phyloP scores from a whole-genome alignment of 2,113 vertebrate genomes.

The Urocitellus parryii region DNA sequence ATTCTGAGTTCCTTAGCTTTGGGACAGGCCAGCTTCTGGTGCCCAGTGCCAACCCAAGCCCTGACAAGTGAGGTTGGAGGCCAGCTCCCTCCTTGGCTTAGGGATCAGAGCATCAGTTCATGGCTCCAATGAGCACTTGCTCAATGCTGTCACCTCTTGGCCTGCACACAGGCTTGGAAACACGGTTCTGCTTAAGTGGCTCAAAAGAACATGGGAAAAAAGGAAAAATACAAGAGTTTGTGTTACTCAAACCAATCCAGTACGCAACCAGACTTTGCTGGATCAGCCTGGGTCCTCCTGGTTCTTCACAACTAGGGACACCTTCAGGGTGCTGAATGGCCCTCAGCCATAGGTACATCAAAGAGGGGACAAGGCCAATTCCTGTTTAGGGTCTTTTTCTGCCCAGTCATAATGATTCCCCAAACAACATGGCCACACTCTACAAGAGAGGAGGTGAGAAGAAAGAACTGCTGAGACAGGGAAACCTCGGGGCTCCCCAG shows the following conservation, averaged over 20 bases:
- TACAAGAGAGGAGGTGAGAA: neutral
- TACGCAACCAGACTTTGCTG: neutral
- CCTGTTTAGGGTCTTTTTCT: neutral
- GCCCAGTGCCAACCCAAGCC: neutral
- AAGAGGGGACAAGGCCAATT: neutral
- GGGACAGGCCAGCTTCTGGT: neutral
- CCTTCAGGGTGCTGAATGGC: neutral
- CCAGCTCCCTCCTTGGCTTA: conserved; percentile 9
- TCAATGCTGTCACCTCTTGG: conserved; percentile 52
- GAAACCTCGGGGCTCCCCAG: neutral
- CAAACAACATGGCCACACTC: neutral
- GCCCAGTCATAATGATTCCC: neutral
- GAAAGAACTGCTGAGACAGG: neutral
- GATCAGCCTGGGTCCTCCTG: neutral
- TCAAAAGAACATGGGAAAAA: conserved; percentile 44
- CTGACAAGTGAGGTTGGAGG: conserved; percentile 18
- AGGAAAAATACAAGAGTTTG: neutral
- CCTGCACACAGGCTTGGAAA: conserved; percentile 54
- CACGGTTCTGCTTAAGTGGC: conserved; percentile 44
- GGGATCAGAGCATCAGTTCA: neutral
- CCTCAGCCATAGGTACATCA: neutral
- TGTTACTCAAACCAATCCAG: conserved; percentile 42
- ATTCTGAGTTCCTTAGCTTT: neutral
- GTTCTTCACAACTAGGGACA: neutral
- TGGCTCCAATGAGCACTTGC: conserved; percentile 15